A percentile compares a stretch with the other conserved stretches of the same genome.
Evolutionary conservation across 2,113 vertebrate genomes (phyloP).

Genomic region (Gymnarchus niloticus): DNA sequence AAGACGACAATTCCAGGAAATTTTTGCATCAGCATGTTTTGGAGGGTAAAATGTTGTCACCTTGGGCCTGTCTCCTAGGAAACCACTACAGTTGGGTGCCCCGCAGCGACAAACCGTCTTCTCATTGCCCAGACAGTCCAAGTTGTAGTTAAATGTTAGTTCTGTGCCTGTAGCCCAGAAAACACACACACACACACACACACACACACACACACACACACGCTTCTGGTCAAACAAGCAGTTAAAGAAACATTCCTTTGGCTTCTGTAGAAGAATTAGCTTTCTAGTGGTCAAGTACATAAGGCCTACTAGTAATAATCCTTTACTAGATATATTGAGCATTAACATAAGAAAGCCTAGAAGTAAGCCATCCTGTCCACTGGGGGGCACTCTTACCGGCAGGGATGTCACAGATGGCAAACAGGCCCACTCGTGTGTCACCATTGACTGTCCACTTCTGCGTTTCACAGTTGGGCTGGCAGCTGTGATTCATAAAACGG

Average conservation of each 20-base stretch:
- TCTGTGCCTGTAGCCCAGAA: constrained; percentile 72
- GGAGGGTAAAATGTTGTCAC: constrained; percentile 46
- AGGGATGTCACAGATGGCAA: constrained; percentile 87
- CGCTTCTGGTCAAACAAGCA: background rate
- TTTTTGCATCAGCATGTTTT: background rate
- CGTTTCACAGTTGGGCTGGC: constrained; percentile 97
- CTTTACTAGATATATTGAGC: background rate
- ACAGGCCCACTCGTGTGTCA: constrained; percentile 89
- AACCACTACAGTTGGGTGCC: constrained; percentile 94
- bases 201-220: no score
- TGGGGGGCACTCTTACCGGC: constrained; percentile 60
- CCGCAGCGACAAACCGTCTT: constrained; percentile 92
- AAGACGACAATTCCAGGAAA: no score
- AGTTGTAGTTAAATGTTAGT: constrained; percentile 96
- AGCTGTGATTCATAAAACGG: constrained; percentile 99
- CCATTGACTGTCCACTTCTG: constrained; percentile 98
- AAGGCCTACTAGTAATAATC: background rate
- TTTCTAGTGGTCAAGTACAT: background rate
- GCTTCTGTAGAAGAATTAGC: no score
- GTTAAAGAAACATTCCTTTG: background rate
- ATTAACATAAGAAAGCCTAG: background rate
- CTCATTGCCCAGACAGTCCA: constrained; percentile 95
- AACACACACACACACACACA: no score
- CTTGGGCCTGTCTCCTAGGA: constrained; percentile 94
- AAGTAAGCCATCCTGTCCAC: background rate